Conservation (phyloP, 2,888 invertebrate species). For the Uropetala carovei region DNA sequence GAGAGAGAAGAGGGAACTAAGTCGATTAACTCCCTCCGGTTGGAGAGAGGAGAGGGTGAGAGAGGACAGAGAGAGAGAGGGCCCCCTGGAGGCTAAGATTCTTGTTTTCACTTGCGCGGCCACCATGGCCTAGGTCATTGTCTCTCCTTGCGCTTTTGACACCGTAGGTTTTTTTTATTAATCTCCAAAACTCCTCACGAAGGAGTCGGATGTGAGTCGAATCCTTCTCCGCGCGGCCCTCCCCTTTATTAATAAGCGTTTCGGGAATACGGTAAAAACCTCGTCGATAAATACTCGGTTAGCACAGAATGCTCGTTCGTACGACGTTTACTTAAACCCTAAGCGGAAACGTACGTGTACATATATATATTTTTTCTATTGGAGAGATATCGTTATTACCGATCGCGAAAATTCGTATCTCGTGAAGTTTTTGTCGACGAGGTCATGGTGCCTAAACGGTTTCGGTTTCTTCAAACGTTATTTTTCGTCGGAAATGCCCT, state of each 20-base stretch:
- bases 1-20: slow-evolving; percentile 49
- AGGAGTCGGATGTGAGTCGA: not conserved
- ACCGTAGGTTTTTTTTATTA: not conserved
- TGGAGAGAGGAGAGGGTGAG: slow-evolving; percentile 6
- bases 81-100: slow-evolving; percentile 26
- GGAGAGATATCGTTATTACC: too few species aligned
- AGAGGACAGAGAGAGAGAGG: not conserved
- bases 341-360: too few species aligned
- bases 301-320: too few species aligned
- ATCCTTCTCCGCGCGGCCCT: not conserved
- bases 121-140: slow-evolving; percentile 62
- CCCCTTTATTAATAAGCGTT: not conserved
- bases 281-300: too few species aligned
- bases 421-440: too few species aligned
- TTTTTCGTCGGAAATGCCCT: not conserved
- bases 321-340: too few species aligned
- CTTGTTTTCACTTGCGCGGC: slow-evolving; percentile 48
- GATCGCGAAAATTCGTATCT: too few species aligned
- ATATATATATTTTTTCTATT: too few species aligned
- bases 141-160: slow-evolving; percentile 27
- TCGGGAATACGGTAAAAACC: too few species aligned
- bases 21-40: slow-evolving; percentile 62
- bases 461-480: too few species aligned
- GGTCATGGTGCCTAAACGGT: too few species aligned
- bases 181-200: not conserved